phyloP scores from a whole-genome alignment of 2,113 vertebrate genomes.

The Herpetotheres cachinnans region DNA sequence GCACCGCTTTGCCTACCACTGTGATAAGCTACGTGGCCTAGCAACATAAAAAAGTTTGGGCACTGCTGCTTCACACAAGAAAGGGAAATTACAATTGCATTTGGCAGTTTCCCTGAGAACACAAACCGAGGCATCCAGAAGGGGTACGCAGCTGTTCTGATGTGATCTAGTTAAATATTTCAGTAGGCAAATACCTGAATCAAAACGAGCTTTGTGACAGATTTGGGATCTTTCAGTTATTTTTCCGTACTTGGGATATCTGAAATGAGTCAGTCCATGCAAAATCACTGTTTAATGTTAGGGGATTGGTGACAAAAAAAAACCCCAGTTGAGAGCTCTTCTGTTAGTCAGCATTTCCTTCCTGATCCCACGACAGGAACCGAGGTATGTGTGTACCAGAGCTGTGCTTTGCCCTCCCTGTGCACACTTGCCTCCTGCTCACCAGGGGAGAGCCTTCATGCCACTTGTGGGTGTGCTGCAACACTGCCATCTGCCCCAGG shows the following conservation, averaged over 20 bases:
- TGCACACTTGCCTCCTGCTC: neutral
- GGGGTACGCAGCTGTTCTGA: neutral
- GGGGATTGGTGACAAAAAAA: neutral
- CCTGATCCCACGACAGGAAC: conserved; percentile 7
- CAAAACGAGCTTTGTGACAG: neutral
- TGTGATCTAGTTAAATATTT: neutral
- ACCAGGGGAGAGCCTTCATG: neutral
- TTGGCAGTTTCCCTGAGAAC: neutral
- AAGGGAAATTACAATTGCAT: neutral
- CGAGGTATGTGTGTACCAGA: neutral
- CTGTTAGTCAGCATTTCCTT: conserved; percentile 57
- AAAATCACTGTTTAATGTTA: neutral
- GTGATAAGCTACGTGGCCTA: neutral
- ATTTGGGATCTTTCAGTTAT: neutral
- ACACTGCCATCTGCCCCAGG: neutral
- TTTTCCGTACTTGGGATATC: neutral
- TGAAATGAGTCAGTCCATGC: neutral
- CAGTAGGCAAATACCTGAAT: conserved; percentile 3
- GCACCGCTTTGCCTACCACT: neutral
- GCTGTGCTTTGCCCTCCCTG: neutral
- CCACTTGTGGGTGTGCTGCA: neutral
- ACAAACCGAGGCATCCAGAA: neutral
- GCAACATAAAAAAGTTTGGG: neutral
- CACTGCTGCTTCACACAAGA: neutral
- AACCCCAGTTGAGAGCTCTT: neutral